Evolutionary conservation across 2,797 vertebrate species (phyloP), one percentile per base, ranked within the genome.

Genomic region (Brachyalestes nurse): DNA sequence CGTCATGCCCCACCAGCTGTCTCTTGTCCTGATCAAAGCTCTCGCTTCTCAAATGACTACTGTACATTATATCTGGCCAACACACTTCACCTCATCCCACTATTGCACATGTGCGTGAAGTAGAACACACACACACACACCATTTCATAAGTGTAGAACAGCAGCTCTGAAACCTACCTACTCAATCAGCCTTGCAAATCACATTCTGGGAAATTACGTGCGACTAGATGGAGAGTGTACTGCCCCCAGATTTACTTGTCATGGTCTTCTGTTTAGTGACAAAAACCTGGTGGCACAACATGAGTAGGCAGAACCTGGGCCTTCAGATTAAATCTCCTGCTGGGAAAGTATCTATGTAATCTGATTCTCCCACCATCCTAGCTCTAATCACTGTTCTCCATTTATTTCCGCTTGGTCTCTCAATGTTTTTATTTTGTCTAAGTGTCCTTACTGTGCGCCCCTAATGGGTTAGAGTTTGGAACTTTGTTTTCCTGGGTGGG

Each of bases 51-150:
- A 23, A 77, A 19, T 65, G 67, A 49, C 40, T 64, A 25, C 51
- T 75, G 61, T 72, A 77, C 10, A 78, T 82, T 42, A 78, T 25
- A 19, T 16, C 61, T 58, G 45, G 38, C 67, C 40, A 58, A 58
- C 53, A 65, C 14, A 65, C 69, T 53, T n/a, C 12, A 42, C 42
- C 57, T 23, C 16, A 45, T 17, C 38, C 53, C 6, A 2, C 47
- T 13, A 13, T 28, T 51, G 69, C 40, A 42, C 64, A 65, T 19
- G 45, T 42, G 16, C 34, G 76, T 38, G 12, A 42, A 19, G 45
- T 21, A 25, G 62, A 8, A 57, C 16, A 25, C 6, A 9, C 64
- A 19, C 65, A 66, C 9, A 13, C 47, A 45, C 7, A 45, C 5
- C 42, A 6, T 45, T 45, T 9, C 5, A 45, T n/a, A n/a, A n/a